Evolutionary conservation across 1,140 invertebrate genomes (phyloP).

Genomic region (Bombus polaris): DNA sequence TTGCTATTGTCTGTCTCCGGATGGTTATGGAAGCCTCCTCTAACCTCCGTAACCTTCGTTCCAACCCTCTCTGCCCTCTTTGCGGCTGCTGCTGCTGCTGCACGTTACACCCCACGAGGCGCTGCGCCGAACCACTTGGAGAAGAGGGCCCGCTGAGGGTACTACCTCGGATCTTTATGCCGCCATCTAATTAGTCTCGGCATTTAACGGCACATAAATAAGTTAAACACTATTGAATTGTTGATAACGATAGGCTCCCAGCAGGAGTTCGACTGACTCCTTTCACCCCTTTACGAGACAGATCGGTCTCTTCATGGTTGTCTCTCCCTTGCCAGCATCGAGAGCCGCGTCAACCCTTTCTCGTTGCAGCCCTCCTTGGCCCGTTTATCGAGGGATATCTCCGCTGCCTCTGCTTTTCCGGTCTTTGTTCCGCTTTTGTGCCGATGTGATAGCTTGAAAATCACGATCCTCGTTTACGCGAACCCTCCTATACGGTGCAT

Average conservation of each 20-base stretch:
- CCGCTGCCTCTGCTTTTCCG: slow-evolving; percentile 42
- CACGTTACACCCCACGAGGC: slow-evolving; percentile 62
- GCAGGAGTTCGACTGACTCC: slow-evolving; percentile 36
- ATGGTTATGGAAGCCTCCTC: slow-evolving; percentile 68
- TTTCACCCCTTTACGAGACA: slow-evolving; percentile 29
- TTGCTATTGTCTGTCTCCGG: slow-evolving; percentile 78
- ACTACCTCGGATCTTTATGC: slow-evolving; percentile 66
- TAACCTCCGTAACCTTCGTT: slow-evolving; percentile 53
- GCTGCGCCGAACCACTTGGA: slow-evolving; percentile 43
- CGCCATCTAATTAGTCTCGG: slow-evolving; percentile 75
- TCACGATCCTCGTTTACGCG: slow-evolving; percentile 6
- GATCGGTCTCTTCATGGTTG: slow-evolving; percentile 21
- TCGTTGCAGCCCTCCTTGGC: slow-evolving; percentile 4
- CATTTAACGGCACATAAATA: slow-evolving; percentile 76
- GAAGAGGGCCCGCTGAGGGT: slow-evolving; percentile 57
- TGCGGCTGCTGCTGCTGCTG: slow-evolving; percentile 8
- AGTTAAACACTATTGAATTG: slow-evolving; percentile 76
- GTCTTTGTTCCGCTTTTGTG: slow-evolving; percentile 34
- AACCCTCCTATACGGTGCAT: not conserved
- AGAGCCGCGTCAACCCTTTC: slow-evolving; percentile 52
- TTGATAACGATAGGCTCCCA: slow-evolving; percentile 66
- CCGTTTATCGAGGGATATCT: slow-evolving; percentile 62
- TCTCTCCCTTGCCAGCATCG: slow-evolving; percentile 6
- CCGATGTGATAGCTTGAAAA: slow-evolving; percentile 31
- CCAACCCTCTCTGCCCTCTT: not conserved